These are phyloP conservation scores for Phainopepla nitens DNA, from an alignment of 2,113 vertebrate species.

Conservation along the genomic window DNA sequence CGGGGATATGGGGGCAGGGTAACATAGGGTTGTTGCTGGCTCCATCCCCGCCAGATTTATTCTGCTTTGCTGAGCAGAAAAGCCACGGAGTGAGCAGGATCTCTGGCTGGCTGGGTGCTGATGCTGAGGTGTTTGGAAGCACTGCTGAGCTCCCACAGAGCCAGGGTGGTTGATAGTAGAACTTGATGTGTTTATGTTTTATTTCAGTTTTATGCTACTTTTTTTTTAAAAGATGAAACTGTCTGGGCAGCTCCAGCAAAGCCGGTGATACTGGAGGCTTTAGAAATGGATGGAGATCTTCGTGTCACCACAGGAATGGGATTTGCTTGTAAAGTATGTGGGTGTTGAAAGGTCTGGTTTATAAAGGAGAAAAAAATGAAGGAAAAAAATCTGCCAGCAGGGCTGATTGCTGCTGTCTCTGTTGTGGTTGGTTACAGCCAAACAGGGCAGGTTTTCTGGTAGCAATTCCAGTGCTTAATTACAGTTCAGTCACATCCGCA, in stretches of 20 bases:
- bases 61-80: constrained; percentile 35
- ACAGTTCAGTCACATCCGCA: background rate
- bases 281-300: background rate
- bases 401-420: background rate
- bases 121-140: background rate
- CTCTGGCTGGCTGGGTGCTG: background rate
- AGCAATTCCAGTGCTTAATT: background rate
- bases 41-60: background rate
- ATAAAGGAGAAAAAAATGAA: background rate
- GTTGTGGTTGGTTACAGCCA: background rate
- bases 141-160: background rate
- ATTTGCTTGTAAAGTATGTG: background rate
- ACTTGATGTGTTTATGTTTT: background rate
- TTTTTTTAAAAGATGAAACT: background rate
- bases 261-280: background rate
- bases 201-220: background rate
- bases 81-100: background rate
- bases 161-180: background rate
- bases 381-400: background rate
- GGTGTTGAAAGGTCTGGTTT: background rate
- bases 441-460: background rate
- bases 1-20: background rate
- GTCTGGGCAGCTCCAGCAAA: background rate
- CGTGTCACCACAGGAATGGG: background rate
- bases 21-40: background rate